Conservation (phyloP, 2,797 vertebrate genomes). For the Myiotriccus ornatus region DNA sequence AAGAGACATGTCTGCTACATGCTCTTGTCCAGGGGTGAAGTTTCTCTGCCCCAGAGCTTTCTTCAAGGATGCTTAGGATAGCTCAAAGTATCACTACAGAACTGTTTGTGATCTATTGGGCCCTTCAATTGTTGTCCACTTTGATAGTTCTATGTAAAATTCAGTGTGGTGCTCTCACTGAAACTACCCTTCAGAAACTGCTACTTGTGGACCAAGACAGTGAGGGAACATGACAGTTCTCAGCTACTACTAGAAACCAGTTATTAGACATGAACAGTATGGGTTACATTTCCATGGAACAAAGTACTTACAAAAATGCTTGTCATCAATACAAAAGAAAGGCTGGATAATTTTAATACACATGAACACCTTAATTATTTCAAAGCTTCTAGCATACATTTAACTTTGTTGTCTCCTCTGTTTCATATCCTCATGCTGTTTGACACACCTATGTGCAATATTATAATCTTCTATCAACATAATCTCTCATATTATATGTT, state of each 20-base stretch:
- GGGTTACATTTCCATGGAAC: not conserved
- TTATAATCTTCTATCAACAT: not conserved
- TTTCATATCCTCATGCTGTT: not conserved
- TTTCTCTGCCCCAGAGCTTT: not conserved
- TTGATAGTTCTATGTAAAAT: not conserved
- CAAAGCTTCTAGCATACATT: not conserved
- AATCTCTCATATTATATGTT: not conserved
- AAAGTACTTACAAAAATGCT: not conserved
- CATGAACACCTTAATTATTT: not conserved
- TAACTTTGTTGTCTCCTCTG: not conserved
- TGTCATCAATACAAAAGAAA: not conserved
- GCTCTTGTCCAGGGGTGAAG: not conserved
- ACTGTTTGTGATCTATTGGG: not conserved
- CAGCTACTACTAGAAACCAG: not conserved
- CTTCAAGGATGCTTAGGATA: not conserved
- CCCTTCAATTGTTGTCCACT: not conserved
- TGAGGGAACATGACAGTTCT: not conserved
- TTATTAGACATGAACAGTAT: not conserved
- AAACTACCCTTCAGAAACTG: not conserved
- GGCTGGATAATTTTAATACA: not conserved
- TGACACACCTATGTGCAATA: not conserved
- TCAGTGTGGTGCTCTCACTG: not conserved
- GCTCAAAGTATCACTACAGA: not conserved
- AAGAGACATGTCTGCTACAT: not conserved
- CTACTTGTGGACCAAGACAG: not conserved